These are phyloP conservation scores for Slavum lentiscoides DNA, from an alignment of 2,888 invertebrate genomes.

Conservation along the genomic window DNA sequence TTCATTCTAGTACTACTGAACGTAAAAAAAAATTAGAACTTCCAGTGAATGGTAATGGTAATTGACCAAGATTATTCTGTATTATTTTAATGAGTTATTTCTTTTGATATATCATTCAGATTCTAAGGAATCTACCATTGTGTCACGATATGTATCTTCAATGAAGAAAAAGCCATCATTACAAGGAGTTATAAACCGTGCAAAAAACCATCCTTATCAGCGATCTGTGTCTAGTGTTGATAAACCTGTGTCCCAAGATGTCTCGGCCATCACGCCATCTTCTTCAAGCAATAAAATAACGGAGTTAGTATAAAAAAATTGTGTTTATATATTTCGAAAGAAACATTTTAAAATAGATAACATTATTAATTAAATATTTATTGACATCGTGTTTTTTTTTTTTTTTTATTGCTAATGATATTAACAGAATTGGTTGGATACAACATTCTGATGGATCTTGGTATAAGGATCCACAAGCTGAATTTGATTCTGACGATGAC, in stretches of 20 bases:
- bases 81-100: conserved; percentile 4
- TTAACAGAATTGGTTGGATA: conserved; percentile 57
- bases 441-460: conserved; percentile 56
- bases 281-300: neutral
- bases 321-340: conserved; percentile 31
- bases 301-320: conserved; percentile 28
- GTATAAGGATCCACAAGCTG: conserved; percentile 57
- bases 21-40: conserved; percentile 35
- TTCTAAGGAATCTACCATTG: conserved; percentile 27
- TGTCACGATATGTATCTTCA: conserved; percentile 40
- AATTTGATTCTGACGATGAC: conserved; percentile 58
- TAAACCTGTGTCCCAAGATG: neutral
- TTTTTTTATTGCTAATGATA: conserved; percentile 23
- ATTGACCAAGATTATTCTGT: neutral
- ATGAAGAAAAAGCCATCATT: conserved; percentile 41
- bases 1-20: neutral
- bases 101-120: conserved; percentile 2
- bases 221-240: neutral
- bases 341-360: conserved; percentile 27
- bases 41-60: conserved; percentile 10
- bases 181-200: conserved; percentile 19
- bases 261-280: neutral
- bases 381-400: conserved; percentile 3
- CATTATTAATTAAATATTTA: conserved; percentile 25
- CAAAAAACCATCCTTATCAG: conserved; percentile 31